A percentile compares a stretch with the other conserved stretches of the same genome.
Evolutionary conservation across 1,140 invertebrate species (phyloP).

Genomic region (Cydia fagiglandana): DNA sequence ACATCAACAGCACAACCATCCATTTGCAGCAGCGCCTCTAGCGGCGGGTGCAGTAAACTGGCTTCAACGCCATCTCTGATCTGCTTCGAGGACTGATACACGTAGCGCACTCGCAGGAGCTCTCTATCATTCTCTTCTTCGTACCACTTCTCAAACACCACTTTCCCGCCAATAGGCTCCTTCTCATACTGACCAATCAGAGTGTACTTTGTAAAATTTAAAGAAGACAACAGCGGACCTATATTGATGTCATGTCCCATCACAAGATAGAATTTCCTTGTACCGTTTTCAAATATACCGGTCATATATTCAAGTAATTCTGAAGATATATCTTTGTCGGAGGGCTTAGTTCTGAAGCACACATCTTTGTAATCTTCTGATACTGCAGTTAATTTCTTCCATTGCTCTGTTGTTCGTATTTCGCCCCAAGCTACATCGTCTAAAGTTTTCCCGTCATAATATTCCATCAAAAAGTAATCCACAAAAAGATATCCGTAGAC

Average conservation of each 20-base stretch:
- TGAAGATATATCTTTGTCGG: conserved; percentile 55
- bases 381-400: conserved; percentile 51
- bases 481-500: conserved; percentile 57
- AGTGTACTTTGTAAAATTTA: conserved; percentile 47
- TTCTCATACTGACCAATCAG: conserved; percentile 52
- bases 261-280: conserved; percentile 9
- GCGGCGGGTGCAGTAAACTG: conserved; percentile 50
- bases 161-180: conserved; percentile 65
- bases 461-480: conserved; percentile 67
- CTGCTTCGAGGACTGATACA: conserved; percentile 60
- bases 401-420: conserved; percentile 44
- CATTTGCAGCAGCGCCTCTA: conserved; percentile 49
- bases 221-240: not conserved
- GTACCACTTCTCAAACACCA: conserved; percentile 68
- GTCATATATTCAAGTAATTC: conserved; percentile 56
- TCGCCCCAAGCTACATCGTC: conserved; percentile 63
- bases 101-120: conserved; percentile 62
- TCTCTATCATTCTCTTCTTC: conserved; percentile 39
- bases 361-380: conserved; percentile 57
- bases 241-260: conserved; percentile 32
- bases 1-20: conserved; percentile 49
- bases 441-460: conserved; percentile 59
- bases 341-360: conserved; percentile 54
- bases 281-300: conserved; percentile 45
- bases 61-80: conserved; percentile 48